phyloP scores from a whole-genome alignment of 92 coral and sea anemone species.

The Bergia sp. region DNA sequence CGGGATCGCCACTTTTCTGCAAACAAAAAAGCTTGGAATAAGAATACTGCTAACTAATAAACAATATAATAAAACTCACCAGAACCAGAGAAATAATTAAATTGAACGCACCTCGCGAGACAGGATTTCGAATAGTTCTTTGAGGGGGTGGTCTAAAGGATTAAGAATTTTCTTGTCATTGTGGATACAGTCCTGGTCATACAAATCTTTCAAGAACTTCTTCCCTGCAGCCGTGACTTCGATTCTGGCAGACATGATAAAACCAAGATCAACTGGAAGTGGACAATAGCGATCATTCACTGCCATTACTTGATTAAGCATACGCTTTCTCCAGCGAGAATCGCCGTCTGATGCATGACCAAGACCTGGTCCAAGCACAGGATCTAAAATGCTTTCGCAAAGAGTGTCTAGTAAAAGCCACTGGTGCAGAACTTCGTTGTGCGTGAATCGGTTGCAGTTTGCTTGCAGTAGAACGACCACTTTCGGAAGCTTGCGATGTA shows the following conservation, averaged over 20 bases:
- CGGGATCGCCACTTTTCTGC: not conserved
- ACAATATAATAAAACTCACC: too few species aligned
- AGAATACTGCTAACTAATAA: too few species aligned
- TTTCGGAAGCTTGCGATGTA: too few species aligned
- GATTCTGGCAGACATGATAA: constrained; percentile 48
- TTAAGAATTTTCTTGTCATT: constrained; percentile 59
- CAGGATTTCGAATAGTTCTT: not conserved
- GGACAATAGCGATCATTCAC: constrained; percentile 45
- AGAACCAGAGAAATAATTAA: too few species aligned
- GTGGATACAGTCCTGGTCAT: constrained; percentile 61
- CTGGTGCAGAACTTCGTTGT: too few species aligned
- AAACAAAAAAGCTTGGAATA: not conserved
- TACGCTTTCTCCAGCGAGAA: constrained; percentile 46
- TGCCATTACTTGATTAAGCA: constrained; percentile 48
- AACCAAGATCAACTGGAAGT: constrained; percentile 48
- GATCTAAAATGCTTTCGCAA: constrained; percentile 42
- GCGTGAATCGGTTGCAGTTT: too few species aligned
- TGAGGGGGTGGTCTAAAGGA: constrained; percentile 53
- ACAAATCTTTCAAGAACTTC: constrained; percentile 38
- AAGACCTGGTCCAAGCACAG: constrained; percentile 66
- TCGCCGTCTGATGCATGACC: constrained; percentile 65
- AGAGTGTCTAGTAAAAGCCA: too few species aligned
- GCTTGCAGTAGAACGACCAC: too few species aligned
- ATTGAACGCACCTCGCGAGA: not conserved
- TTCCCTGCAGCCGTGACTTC: constrained; percentile 57